Conservation (phyloP, 2,797 vertebrate species). For the Margarornis squamiger region DNA sequence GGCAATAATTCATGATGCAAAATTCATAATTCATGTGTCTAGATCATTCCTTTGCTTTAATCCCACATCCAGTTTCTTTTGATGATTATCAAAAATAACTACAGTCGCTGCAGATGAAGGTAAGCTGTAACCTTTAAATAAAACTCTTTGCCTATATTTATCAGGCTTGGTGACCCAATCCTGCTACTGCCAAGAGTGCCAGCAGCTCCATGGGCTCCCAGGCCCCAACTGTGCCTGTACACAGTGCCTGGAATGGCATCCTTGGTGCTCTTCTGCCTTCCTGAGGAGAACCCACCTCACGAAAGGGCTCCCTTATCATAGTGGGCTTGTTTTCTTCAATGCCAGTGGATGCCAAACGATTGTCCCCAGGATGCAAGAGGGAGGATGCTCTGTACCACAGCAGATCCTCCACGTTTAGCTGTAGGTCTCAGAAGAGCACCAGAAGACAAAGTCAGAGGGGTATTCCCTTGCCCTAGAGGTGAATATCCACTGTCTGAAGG, state of each 20-base stretch:
- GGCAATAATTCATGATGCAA: conserved; percentile 15
- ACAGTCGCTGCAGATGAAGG: neutral
- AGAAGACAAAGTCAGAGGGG: neutral
- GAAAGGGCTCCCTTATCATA: neutral
- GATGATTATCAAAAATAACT: conserved; percentile 42
- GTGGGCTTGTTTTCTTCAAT: neutral
- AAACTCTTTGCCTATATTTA: neutral
- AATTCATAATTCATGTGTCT: conserved; percentile 49
- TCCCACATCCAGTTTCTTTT: conserved; percentile 18
- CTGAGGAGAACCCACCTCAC: neutral
- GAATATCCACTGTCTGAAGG: neutral
- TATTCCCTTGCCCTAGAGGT: neutral
- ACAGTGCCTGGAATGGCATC: rapidly evolving
- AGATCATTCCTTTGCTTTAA: conserved; percentile 28
- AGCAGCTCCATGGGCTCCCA: neutral
- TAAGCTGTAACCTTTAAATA: neutral
- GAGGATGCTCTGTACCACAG: neutral
- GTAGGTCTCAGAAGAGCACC: neutral
- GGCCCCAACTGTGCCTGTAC: neutral
- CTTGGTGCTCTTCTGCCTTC: neutral
- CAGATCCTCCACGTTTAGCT: neutral
- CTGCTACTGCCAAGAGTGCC: neutral
- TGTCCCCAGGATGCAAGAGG: neutral
- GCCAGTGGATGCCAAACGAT: neutral
- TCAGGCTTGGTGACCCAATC: neutral